A percentile compares a stretch with the other conserved stretches of the same genome.
phyloP scores from a whole-genome alignment of 2,888 invertebrate species.

The Abrostola triplasia region DNA sequence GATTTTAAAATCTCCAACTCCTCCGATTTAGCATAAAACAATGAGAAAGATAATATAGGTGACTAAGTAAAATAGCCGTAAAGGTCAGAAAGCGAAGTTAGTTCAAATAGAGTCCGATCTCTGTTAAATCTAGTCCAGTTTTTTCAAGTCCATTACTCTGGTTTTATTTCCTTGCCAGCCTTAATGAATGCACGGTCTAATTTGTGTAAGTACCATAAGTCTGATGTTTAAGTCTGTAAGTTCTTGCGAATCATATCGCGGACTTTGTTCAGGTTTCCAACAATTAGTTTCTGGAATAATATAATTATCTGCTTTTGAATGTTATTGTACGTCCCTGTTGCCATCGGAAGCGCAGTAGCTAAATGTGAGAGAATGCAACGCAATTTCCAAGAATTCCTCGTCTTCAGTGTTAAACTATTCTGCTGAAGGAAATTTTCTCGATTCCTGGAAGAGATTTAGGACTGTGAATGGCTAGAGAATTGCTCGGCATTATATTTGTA shows the following conservation, averaged over 20 bases:
- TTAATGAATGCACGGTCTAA: slow-evolving; percentile 51
- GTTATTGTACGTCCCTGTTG: too few species aligned
- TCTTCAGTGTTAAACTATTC: too few species aligned
- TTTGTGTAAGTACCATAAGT: slow-evolving; percentile 43
- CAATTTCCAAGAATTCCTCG: too few species aligned
- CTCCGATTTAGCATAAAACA: slow-evolving; percentile 15
- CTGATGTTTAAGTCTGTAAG: slow-evolving; percentile 25
- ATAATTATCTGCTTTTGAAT: not conserved
- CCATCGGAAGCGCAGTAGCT: too few species aligned
- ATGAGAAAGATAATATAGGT: not conserved
- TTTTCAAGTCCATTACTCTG: slow-evolving; percentile 34
- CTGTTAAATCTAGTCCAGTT: slow-evolving; percentile 25
- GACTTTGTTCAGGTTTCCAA: not conserved
- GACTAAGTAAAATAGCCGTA: slow-evolving; percentile 6
- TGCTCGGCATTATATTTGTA: too few species aligned
- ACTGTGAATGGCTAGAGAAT: too few species aligned
- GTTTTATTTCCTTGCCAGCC: slow-evolving; percentile 38
- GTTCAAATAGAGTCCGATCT: slow-evolving; percentile 24
- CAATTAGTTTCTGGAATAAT: slow-evolving; percentile 13
- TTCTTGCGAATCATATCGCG: slow-evolving; percentile 16
- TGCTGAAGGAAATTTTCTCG: too few species aligned
- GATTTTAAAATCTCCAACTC: slow-evolving; percentile 27
- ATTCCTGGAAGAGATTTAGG: too few species aligned
- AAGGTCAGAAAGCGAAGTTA: slow-evolving; percentile 17
- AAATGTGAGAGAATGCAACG: too few species aligned